A percentile compares a stretch with the other conserved stretches of the same genome.
Evolutionary conservation across 2,113 vertebrate species (phyloP).

Genomic region (Dolichotis patagonum): DNA sequence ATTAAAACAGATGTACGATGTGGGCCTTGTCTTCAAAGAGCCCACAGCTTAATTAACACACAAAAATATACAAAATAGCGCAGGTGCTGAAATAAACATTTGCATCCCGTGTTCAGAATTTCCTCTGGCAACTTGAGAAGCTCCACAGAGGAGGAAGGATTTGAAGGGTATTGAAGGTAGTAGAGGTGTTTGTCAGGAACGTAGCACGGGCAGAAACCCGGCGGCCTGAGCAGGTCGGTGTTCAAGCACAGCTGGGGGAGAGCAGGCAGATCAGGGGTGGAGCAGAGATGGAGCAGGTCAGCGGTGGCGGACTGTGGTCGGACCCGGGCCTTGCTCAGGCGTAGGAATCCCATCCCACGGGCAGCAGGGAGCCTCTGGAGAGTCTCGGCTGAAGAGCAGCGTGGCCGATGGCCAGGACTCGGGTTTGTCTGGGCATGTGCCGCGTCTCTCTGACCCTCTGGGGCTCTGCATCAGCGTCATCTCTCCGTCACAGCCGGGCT

Average conservation of each 20-base stretch:
- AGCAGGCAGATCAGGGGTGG: not conserved
- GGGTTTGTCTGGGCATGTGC: not conserved
- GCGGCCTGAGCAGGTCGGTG: accelerated
- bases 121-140: not conserved
- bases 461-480: not conserved
- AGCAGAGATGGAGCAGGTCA: not conserved
- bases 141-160: not conserved
- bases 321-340: not conserved
- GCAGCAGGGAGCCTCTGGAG: not conserved
- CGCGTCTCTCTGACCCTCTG: not conserved
- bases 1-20: not conserved
- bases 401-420: not conserved
- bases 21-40: not conserved
- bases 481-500: not conserved
- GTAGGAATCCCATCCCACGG: not conserved
- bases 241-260: not conserved
- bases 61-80: not conserved
- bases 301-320: not conserved
- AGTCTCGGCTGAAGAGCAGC: not conserved
- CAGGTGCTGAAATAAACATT: not conserved
- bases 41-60: not conserved
- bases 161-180: not conserved
- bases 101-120: not conserved
- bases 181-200: not conserved
- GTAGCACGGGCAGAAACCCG: not conserved